These are phyloP conservation scores for Cheumatopsyche charites DNA, from an alignment of 1,140 invertebrate genomes.

Conservation along the genomic window DNA sequence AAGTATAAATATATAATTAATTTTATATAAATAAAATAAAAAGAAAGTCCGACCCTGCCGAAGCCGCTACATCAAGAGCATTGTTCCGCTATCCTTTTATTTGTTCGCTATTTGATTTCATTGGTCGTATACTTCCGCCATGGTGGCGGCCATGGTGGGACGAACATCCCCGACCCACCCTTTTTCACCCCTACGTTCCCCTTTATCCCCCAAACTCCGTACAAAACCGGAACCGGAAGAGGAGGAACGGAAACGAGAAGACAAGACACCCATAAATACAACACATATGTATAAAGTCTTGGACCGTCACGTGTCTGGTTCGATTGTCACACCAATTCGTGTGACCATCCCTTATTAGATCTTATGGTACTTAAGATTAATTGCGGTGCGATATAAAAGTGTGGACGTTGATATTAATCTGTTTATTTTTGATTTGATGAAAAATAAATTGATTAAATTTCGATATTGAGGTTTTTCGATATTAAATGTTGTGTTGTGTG, in stretches of 20 bases:
- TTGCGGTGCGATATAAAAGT: not conserved
- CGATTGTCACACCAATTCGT: not conserved
- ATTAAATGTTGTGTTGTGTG: conserved; percentile 4
- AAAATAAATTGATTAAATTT: too few species aligned
- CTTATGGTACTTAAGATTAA: not conserved
- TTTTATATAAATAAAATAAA: not conserved
- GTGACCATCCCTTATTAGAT: not conserved
- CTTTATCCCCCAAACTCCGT: not conserved
- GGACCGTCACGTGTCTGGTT: not conserved
- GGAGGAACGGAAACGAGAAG: not conserved
- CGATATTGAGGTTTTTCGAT: conserved; percentile 19
- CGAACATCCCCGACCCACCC: too few species aligned
- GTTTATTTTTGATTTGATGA: too few species aligned
- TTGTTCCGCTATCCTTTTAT: conserved; percentile 49
- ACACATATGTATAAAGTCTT: not conserved
- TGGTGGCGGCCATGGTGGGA: conserved; percentile 10
- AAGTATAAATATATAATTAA: too few species aligned
- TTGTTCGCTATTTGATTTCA: conserved; percentile 49
- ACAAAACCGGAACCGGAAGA: not conserved
- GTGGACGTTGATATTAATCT: too few species aligned
- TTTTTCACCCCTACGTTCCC: not conserved
- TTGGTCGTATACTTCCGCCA: conserved; percentile 45
- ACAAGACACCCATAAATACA: conserved; percentile 41
- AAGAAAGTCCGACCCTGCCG: conserved; percentile 5
- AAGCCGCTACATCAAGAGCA: conserved; percentile 44